Base-by-base conservation (phyloP, 2,888 invertebrate genomes). In the Calephelis perditalis region DNA sequence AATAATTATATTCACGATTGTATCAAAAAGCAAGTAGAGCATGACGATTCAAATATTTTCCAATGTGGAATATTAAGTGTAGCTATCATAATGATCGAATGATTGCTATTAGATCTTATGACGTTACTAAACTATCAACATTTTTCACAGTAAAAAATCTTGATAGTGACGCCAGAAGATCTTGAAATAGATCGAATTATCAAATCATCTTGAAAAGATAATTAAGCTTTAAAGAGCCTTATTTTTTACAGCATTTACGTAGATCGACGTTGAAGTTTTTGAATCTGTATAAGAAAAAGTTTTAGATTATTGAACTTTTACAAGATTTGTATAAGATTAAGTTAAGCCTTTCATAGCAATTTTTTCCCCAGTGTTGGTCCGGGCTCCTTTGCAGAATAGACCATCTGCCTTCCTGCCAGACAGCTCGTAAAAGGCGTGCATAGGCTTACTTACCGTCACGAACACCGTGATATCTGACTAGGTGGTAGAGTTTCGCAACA, bases 11-110 rank as follows among this genome's bases (percentile, higher is more conserved):
- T 59, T 62, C 45, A 85, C 71, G 69, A 56, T 67, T 73, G 78
- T 79, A 86, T 84, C 86, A 86, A 85, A 82, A 85, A 85, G 84
- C 84, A 82, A 83, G 84, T 80, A 79, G 82, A 84, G 85, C 87
- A 89, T 90, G 89, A 89, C 88, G 84, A 77, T 86, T 84, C 89
- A 86, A 89, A 88, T 88, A 86, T 86, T 87, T 86, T 87, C 77
- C 79, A 87, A 89, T 89, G 88, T 88, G 87, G 85, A 86, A 88
- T 89, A 88, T 88, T 86, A 88, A 88, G 86, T 87, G 84, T 84
- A 82, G 81, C 86, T 80, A 88, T 89, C 88, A 88, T 84, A 59
- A 82, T 79, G 83, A 81, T 79, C 82, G 81, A 81, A 77, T 81
- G 82, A 83, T 83, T 82, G 82, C 81, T 82, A 77, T 77, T 77